These are phyloP conservation scores for Troides helena DNA, from an alignment of 2,888 invertebrate genomes.

Conservation along the genomic window DNA sequence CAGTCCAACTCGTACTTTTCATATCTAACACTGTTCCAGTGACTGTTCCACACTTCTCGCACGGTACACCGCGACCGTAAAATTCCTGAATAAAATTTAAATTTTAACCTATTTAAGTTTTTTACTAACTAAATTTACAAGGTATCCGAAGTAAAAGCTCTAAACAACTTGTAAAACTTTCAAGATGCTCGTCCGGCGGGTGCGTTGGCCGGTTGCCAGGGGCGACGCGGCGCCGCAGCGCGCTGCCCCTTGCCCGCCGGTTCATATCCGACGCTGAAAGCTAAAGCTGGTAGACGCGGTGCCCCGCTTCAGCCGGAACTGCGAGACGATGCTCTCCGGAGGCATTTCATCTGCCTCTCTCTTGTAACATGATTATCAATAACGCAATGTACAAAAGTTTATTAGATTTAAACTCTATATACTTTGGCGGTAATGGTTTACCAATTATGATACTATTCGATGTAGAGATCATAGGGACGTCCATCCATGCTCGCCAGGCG, in stretches of 20 bases:
- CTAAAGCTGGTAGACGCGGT: background rate
- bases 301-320: background rate
- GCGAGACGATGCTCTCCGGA: background rate
- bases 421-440: too few relatives aligned
- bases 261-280: constrained; percentile 2
- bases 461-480: too few relatives aligned
- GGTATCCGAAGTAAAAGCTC: constrained; percentile 2
- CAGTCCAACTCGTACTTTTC: too few relatives aligned
- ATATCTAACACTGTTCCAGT: background rate
- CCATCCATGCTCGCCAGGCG: too few relatives aligned
- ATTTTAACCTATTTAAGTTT: background rate
- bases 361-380: background rate
- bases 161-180: constrained; percentile 7
- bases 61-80: background rate
- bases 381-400: too few relatives aligned
- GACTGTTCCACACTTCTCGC: background rate
- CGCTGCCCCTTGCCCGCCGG: background rate
- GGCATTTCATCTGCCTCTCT: constrained; percentile 3
- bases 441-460: too few relatives aligned
- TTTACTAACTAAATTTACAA: background rate
- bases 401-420: too few relatives aligned
- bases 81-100: background rate
- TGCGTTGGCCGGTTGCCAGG: constrained; percentile 14
- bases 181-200: constrained; percentile 1
- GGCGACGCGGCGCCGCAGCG: background rate